Percentiles rank a stretch among this genome's conserved stretches.
These are phyloP conservation scores for Macquaria australasica DNA, from an alignment of 2,113 vertebrate species.

Conservation along the genomic window DNA sequence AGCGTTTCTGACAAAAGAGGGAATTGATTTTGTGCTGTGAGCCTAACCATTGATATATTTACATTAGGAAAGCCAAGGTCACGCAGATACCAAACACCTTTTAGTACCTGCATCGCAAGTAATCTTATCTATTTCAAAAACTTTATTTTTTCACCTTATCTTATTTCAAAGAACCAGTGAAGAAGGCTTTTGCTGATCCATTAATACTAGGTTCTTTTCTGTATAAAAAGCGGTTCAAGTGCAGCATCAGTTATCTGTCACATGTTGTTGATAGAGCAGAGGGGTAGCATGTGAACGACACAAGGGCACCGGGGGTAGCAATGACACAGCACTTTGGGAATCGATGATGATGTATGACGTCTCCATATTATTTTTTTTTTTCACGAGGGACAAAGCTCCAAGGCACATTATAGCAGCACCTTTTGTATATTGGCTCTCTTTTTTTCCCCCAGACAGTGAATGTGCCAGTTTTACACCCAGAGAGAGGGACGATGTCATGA, in stretches of 20 bases:
- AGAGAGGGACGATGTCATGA: constrained; percentile 16
- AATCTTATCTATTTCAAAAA: constrained; percentile 48
- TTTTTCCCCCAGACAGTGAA: not conserved
- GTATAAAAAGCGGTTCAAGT: constrained; percentile 30
- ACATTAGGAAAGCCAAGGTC: constrained; percentile 62
- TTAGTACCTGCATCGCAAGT: constrained; percentile 12
- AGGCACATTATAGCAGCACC: constrained; percentile 21
- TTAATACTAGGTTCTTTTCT: not conserved
- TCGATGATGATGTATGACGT: constrained; percentile 57
- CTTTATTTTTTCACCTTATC: constrained; percentile 5
- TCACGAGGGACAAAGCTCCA: constrained; percentile 21
- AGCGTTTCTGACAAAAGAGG: constrained; percentile 38
- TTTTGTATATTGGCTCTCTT: constrained; percentile 5
- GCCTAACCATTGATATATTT: constrained; percentile 42
- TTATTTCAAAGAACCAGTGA: not conserved
- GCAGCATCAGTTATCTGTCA: constrained; percentile 41
- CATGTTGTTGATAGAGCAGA: constrained; percentile 26
- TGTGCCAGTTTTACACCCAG: constrained; percentile 24
- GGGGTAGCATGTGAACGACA: constrained; percentile 12
- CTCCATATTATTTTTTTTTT: constrained; percentile 27
- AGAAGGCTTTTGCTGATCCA: not conserved
- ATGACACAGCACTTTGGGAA: constrained; percentile 57
- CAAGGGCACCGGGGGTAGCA: constrained; percentile 42
- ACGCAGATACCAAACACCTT: constrained; percentile 39
- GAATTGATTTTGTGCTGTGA: constrained; percentile 52